Base-by-base conservation (phyloP, 2,888 invertebrate species). In the Apantesis nais region DNA sequence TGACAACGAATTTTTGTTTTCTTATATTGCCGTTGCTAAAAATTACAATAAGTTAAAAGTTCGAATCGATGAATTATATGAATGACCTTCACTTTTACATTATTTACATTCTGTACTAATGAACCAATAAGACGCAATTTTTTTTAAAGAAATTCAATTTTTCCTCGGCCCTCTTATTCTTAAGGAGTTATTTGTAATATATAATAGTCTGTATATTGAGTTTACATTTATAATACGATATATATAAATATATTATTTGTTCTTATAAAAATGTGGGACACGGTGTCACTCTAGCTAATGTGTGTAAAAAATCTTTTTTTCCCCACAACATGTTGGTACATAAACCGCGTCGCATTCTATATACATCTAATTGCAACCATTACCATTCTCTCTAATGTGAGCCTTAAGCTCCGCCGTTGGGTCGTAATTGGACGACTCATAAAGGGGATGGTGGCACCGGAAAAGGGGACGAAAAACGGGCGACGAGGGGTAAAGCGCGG, bases 341-440 rank as follows among this genome's bases (percentile, higher is more conserved):
- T 80, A 77, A 77, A 67, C 72, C 78, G 58, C 52, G 63, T 71
- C 63, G 62, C 74, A 74, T 79, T 75, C 75, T 82, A 83, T 77
- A 83, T 78, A 79, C 79, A 75, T 81, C 81, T 89, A 89, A 89
- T 89, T 88, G 88, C 85, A 61, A 72, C 86, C 86, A 89, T 89
- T 89, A 87, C 83, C 83, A 72, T 83, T 79, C 86, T 85, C 85
- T 86, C 89, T 89, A 89, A 93, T 92, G 90, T 90, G 85, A 85
- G 90, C 93, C 93, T 94, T 94, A 94, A 94, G 93, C 93, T 92
- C 89, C 85, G 85, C 86, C 89, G 91, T 87, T 88, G 90, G 86
- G 85, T 88, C 90, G 93, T 94, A 94, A 94, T 94, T 94, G 94
- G 93, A 93, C 90, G 91, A 90, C 92, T 92, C 92, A 88, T 92